These are phyloP conservation scores for Gymnothorax javanicus DNA, from an alignment of 2,797 vertebrate species.

Conservation along the genomic window DNA sequence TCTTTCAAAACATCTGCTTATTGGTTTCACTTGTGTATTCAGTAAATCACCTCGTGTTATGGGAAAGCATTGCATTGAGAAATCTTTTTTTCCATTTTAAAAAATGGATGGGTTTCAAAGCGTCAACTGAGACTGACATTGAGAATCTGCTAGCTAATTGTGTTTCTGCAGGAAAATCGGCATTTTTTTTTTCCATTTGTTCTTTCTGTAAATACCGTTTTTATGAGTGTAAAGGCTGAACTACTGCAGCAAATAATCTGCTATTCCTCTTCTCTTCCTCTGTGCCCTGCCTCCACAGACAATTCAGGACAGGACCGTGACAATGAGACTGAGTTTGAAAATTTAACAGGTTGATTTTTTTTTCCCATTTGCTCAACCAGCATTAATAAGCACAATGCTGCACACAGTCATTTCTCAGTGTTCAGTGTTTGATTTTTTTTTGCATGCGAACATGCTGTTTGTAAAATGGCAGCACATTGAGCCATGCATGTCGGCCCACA, in stretches of 20 bases:
- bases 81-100: no score
- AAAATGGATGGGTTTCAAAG: no score
- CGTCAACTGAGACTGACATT: neutral
- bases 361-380: neutral
- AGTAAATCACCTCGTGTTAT: no score
- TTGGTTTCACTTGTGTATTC: no score
- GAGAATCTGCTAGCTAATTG: neutral
- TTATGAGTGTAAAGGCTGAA: neutral
- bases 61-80: no score
- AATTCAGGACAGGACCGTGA: constrained; percentile 11
- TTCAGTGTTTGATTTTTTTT: neutral
- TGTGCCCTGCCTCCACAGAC: constrained; percentile 10
- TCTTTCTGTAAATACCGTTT: neutral
- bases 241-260: neutral
- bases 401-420: neutral
- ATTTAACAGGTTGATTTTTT: constrained; percentile 15
- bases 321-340: constrained; percentile 10
- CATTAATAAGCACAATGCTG: neutral
- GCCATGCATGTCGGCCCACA: neutral
- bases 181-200: neutral
- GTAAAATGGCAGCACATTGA: neutral
- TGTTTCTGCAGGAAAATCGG: neutral
- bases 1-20: no score
- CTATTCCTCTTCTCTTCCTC: neutral
- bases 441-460: constrained; percentile 1